Percentiles rank a stretch among this genome's conserved stretches.
Evolutionary conservation across 2,113 vertebrate species (phyloP).

Genomic region (Tragelaphus strepsiceros): DNA sequence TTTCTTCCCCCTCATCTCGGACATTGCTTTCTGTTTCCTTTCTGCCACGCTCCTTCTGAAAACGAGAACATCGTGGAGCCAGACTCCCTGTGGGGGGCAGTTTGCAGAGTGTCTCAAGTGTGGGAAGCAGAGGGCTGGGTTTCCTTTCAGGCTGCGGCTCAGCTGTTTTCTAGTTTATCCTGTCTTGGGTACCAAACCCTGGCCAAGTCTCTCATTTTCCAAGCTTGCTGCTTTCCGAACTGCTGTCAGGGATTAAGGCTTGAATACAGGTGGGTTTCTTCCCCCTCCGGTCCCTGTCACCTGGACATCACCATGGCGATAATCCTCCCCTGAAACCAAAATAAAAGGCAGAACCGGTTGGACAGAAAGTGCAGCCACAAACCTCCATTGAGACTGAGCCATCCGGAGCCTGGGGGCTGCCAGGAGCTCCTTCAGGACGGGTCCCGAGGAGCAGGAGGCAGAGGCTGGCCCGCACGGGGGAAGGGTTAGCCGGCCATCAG

Average conservation of each 20-base stretch:
- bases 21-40: background rate
- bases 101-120: background rate
- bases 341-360: slow-evolving; percentile 85
- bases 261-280: slow-evolving; percentile 75
- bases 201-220: slow-evolving; percentile 34
- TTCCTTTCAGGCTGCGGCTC: background rate
- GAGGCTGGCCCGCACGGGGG: accelerated
- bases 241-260: slow-evolving; percentile 69
- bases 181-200: background rate
- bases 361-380: slow-evolving; percentile 80
- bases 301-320: slow-evolving; percentile 80
- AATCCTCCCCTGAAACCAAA: slow-evolving; percentile 79
- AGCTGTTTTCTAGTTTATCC: background rate
- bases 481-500: accelerated
- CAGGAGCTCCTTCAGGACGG: accelerated
- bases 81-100: background rate
- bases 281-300: slow-evolving; percentile 72
- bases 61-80: accelerated
- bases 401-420: background rate
- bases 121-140: accelerated
- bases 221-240: slow-evolving; percentile 78
- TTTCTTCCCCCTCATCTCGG: background rate
- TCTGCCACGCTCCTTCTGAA: background rate
- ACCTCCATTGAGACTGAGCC: slow-evolving; percentile 35
- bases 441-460: background rate